phyloP scores from a whole-genome alignment of 2,113 vertebrate species.

The Otis tarda region DNA sequence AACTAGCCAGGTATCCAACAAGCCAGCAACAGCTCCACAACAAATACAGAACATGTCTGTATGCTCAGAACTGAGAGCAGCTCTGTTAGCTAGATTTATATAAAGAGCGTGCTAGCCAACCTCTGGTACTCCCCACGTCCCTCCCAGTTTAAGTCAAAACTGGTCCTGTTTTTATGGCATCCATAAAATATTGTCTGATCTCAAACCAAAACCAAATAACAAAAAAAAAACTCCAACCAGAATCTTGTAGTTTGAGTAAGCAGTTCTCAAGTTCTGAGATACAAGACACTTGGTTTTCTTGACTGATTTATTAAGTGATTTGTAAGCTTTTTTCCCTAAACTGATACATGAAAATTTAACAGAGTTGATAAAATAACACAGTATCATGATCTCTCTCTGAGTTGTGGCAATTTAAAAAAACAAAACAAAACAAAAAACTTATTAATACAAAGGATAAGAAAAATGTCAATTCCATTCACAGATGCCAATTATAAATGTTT shows the following conservation, averaged over 20 bases:
- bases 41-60: neutral
- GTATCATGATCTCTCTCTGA: neutral
- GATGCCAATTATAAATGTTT: neutral
- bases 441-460: neutral
- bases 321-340: neutral
- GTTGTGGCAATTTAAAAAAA: neutral
- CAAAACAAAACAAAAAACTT: neutral
- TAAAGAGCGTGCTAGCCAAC: neutral
- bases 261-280: neutral
- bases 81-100: neutral
- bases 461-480: neutral
- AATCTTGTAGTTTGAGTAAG: neutral
- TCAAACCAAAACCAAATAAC: neutral
- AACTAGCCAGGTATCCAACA: neutral
- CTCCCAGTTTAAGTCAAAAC: neutral
- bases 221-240: neutral
- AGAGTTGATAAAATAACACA: neutral
- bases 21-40: neutral
- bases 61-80: neutral
- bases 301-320: too few species aligned
- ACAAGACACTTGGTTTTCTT: neutral
- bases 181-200: neutral
- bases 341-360: neutral
- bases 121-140: neutral
- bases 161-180: neutral